These are phyloP conservation scores for Pterostichus madidus DNA, from an alignment of 2,888 invertebrate species.

Conservation along the genomic window DNA sequence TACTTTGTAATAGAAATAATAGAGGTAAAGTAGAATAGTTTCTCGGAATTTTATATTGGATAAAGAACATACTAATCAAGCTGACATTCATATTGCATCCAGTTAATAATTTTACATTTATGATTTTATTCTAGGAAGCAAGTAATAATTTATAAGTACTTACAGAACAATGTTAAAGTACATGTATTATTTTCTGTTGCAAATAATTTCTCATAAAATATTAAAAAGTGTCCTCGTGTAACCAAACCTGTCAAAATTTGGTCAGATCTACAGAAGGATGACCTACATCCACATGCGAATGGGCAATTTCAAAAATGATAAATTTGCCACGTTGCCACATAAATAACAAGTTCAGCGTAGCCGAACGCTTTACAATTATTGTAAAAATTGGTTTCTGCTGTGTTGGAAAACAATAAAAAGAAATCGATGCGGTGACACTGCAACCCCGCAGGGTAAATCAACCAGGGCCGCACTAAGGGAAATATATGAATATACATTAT, in stretches of 20 bases:
- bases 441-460: slow-evolving; percentile 21
- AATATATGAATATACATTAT: background rate
- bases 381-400: slow-evolving; percentile 63
- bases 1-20: background rate
- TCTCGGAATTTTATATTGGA: too few species aligned
- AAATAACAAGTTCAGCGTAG: slow-evolving; percentile 34
- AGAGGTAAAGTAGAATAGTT: too few species aligned
- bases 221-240: background rate
- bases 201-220: slow-evolving; percentile 30
- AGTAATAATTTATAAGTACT: background rate
- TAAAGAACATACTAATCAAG: too few species aligned
- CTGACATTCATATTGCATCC: background rate
- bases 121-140: background rate
- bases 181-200: background rate
- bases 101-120: slow-evolving; percentile 14
- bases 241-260: background rate
- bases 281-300: background rate
- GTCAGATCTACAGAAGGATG: background rate
- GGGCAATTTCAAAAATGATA: slow-evolving; percentile 57
- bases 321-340: slow-evolving; percentile 47
- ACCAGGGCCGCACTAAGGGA: background rate
- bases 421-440: slow-evolving; percentile 54
- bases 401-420: slow-evolving; percentile 65
- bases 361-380: slow-evolving; percentile 59
- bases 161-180: background rate